Base-by-base conservation (phyloP, 2,797 vertebrate genomes). In the Mionectes olivaceus region DNA sequence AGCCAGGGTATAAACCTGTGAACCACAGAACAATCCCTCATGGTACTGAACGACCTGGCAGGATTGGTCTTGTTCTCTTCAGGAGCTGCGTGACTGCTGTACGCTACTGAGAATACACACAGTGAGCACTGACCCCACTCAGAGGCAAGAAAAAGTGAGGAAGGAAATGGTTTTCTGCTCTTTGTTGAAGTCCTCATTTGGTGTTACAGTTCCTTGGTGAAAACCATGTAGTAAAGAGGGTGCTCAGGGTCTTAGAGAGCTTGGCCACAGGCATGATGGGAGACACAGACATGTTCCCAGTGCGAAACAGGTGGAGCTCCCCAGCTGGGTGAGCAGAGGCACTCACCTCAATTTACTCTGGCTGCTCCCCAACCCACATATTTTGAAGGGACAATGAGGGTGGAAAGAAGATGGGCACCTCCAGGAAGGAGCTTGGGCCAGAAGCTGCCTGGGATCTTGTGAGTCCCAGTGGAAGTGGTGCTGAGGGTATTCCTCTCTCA, bases 271-370 rank as follows among this genome's bases (percentile, higher is more conserved):
- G 8, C 13, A 32, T 4, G 21, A 32, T 39, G 59, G 49, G 43
- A 46, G 37, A 64, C 11, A 23, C 9, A 33, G 41, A 44, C 49
- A 15, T 0, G 1, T 14, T 5, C 21, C 32, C 7, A 7, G 24
- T 3, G 33, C 0, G 9, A 53, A 59, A 67, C 0, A 2, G 50
- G 10, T 0, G 4, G 24, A 25, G 52, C 5, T 69, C 12, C 22
- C 55, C n/a, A 37, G 30, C 8, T 28, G 18, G 67, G 28, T 0
- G 0, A 68, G 22, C 19, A 47, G 19, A 21, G 23, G 9, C 2
- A 3, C 41, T 43, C 46, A 6, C 11, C 28, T 50, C 8, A 1
- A 22, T 18, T 22, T 30, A 19, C 50, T 53, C 28, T 32, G 18
- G 19, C 44, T 16, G 33, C 33, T 83, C 53, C 59, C 77, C 56